Percentiles rank a stretch among this genome's conserved stretches.
These are phyloP conservation scores for Lacerta viridis DNA, from an alignment of 2,797 vertebrate species.

Conservation along the genomic window DNA sequence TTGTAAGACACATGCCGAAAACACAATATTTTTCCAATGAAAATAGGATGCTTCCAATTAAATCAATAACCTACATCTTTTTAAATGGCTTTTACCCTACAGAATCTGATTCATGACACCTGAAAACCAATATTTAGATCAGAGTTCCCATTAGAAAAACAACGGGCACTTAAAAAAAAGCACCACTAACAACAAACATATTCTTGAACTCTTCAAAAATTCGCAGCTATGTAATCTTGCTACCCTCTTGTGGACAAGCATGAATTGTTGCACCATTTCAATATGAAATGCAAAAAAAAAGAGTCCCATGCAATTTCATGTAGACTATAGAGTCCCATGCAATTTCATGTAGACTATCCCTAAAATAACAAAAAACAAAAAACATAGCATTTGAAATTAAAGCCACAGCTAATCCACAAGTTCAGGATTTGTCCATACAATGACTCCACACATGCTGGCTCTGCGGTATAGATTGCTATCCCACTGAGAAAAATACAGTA, in stretches of 20 bases:
- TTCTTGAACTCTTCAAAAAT: not conserved
- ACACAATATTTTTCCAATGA: not conserved
- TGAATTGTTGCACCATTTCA: not conserved
- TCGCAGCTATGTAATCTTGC: slow-evolving; percentile 44
- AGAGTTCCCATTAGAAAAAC: not conserved
- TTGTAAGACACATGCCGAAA: not conserved
- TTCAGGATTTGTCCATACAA: not conserved
- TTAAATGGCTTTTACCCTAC: not conserved
- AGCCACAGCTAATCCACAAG: not conserved
- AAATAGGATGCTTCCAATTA: not conserved
- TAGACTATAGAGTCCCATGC: not conserved
- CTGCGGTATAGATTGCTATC: not conserved
- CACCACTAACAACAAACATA: not conserved
- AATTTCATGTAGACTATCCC: not conserved
- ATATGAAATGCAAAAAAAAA: not conserved
- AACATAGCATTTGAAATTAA: accelerated
- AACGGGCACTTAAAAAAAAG: too few species aligned
- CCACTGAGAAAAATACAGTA: not conserved
- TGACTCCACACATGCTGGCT: not conserved
- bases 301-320: too few species aligned
- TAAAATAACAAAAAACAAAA: not conserved
- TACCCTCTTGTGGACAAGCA: slow-evolving; percentile 66
- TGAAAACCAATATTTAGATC: not conserved
- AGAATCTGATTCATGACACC: not conserved
- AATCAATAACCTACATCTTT: not conserved